Percentiles rank a stretch among this genome's conserved stretches.
These are phyloP conservation scores for Epirrhoe alternata DNA, from an alignment of 2,888 invertebrate species.

Conservation along the genomic window DNA sequence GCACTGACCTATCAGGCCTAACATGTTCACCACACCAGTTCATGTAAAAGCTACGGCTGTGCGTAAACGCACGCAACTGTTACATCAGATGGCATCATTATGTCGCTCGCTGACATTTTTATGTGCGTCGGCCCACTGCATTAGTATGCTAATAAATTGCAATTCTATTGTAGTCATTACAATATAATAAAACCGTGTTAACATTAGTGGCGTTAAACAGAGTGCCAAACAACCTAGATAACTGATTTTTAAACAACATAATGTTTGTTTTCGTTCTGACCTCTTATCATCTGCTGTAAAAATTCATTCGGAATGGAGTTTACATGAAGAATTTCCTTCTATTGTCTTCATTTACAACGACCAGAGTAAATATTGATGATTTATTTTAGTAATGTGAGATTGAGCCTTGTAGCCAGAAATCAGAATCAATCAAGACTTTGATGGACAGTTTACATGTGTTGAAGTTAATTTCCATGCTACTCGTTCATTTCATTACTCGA, in stretches of 20 bases:
- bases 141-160: constrained; percentile 23
- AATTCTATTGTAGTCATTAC: constrained; percentile 7
- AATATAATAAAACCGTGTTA: constrained; percentile 5
- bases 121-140: constrained; percentile 31
- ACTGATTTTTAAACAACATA: neutral
- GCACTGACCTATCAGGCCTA: neutral
- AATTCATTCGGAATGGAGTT: no score
- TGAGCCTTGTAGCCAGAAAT: neutral
- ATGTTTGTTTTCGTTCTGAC: neutral
- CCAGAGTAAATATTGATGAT: neutral
- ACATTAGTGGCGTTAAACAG: neutral
- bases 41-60: constrained; percentile 38
- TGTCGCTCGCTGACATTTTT: constrained; percentile 36
- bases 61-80: constrained; percentile 48
- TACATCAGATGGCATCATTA: constrained; percentile 45
- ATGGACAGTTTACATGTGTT: constrained; percentile 1
- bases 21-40: constrained; percentile 19
- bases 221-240: neutral
- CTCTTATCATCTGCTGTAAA: neutral
- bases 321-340: no score
- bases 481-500: neutral
- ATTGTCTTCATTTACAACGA: neutral
- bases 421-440: constrained; percentile 8
- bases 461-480: neutral
- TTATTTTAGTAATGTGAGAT: neutral